Base-by-base conservation (phyloP, 2,888 invertebrate genomes). In the Agriotes lineatus region DNA sequence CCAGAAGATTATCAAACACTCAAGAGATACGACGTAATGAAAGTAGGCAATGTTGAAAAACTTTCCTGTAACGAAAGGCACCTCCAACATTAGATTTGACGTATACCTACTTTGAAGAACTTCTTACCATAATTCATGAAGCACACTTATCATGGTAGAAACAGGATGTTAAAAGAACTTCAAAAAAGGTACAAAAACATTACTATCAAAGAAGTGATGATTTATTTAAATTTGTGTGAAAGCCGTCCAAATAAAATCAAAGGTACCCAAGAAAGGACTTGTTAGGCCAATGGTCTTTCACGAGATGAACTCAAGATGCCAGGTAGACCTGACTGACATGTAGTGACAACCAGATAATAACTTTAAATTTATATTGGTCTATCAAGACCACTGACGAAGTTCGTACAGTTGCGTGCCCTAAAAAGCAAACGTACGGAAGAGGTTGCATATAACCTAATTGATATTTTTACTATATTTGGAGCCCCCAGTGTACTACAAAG, bases 271-370 rank as follows among this genome's bases (percentile, higher is more conserved):
- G 7, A 25, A 25, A 7, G 25, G 25, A 3, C 7, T 25, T 5
- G 25, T 25, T 7, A 25, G 16, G 44, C 54, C 14, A 12, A 2
- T 30, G 12, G 7, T 30, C 2, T 4, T 25, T 12, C 25, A 54
- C 1, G 19, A 54, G 14, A 1, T 54, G 9, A 54, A 54, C 12
- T 54, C 54, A 4, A 6, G 54, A 5, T 25, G 54, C 30, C 18
- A 57, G 12, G 42, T 39, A n/a, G 57, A 57, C 14, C 18, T 57
- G 7, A 57, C 39, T 12, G 57, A 57, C 57, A 5, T 25, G 25
- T 25, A 25, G 25, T 25, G 4, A 25, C 3, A 25, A 5, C 4
- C 25, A 25, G 25, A 25, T 25, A 7, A 6, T 3, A 2, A 57
- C 12, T 18, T 1, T 6, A 37, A 37, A 10, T 39, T 16, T 39